phyloP scores from a whole-genome alignment of 2,888 invertebrate genomes.

The Sinohyriopsis cumingii region DNA sequence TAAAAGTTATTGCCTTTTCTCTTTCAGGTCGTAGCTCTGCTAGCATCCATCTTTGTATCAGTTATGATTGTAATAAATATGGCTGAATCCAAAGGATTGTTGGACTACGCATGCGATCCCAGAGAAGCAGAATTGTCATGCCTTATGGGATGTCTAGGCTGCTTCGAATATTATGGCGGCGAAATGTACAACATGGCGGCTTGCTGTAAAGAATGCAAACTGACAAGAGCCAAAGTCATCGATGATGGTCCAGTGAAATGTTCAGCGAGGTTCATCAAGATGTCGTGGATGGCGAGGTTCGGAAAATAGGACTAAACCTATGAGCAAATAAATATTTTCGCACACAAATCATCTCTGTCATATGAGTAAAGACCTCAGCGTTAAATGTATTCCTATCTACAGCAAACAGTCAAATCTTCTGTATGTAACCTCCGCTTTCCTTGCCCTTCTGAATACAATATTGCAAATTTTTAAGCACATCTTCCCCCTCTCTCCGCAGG shows the following conservation, averaged over 20 bases:
- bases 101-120: conserved; percentile 45
- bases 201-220: conserved; percentile 49
- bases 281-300: conserved; percentile 39
- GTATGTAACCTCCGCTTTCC: too few relatives aligned
- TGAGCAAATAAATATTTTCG: too few relatives aligned
- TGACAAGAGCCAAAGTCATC: conserved; percentile 31
- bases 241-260: conserved; percentile 50
- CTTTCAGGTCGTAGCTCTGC: conserved; percentile 11
- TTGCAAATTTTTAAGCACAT: too few relatives aligned
- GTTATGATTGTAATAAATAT: conserved; percentile 14
- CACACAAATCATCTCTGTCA: too few relatives aligned
- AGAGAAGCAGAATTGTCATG: conserved; percentile 40
- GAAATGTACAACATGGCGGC: conserved; percentile 53
- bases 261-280: conserved; percentile 44
- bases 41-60: not conserved
- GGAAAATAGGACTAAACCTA: conserved; percentile 22
- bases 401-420: too few relatives aligned
- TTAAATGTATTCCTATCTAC: too few relatives aligned
- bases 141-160: conserved; percentile 49
- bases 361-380: too few relatives aligned
- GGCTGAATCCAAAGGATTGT: conserved; percentile 14
- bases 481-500: too few relatives aligned
- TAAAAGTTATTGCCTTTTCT: not conserved
- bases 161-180: conserved; percentile 46
- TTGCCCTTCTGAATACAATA: too few relatives aligned